Conservation (phyloP, 1,140 invertebrate species). For the Ceratosolen fusciceps region DNA sequence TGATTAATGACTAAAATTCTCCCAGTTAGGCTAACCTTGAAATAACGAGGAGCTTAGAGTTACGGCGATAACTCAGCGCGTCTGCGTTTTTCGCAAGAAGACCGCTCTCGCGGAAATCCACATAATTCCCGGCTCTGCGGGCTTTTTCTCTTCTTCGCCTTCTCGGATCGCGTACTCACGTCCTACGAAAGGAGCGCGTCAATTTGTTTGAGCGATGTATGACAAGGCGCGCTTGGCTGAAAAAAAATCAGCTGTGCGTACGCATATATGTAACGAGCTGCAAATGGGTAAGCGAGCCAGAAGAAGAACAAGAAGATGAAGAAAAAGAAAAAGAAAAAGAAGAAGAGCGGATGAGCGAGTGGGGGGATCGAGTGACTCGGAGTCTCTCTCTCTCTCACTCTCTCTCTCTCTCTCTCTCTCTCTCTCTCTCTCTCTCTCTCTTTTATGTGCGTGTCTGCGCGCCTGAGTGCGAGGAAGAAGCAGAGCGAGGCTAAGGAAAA, state of each 20-base stretch:
- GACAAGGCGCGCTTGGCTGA: neutral
- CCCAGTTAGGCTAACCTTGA: neutral
- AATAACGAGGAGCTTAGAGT: neutral
- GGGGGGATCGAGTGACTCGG: too few relatives aligned
- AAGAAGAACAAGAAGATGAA: too few relatives aligned
- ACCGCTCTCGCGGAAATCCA: too few relatives aligned
- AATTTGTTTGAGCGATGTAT: neutral
- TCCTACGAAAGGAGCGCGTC: neutral
- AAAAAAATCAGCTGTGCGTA: too few relatives aligned
- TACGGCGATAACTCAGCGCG: neutral
- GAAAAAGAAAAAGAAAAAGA: neutral
- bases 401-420: too few relatives aligned
- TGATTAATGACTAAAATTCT: neutral
- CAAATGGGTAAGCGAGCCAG: too few relatives aligned
- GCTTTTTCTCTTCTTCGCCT: neutral
- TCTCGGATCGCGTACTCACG: neutral
- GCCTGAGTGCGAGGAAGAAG: too few relatives aligned
- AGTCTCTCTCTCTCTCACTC: too few relatives aligned
- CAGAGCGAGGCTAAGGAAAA: neutral
- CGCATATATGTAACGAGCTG: too few relatives aligned
- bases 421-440: too few relatives aligned
- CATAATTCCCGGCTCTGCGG: too few relatives aligned
- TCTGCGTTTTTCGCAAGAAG: neutral
- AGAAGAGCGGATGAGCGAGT: neutral
- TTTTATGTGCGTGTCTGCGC: too few relatives aligned